phyloP scores from a whole-genome alignment of 1,140 invertebrate genomes.

The Lethocerus indicus region DNA sequence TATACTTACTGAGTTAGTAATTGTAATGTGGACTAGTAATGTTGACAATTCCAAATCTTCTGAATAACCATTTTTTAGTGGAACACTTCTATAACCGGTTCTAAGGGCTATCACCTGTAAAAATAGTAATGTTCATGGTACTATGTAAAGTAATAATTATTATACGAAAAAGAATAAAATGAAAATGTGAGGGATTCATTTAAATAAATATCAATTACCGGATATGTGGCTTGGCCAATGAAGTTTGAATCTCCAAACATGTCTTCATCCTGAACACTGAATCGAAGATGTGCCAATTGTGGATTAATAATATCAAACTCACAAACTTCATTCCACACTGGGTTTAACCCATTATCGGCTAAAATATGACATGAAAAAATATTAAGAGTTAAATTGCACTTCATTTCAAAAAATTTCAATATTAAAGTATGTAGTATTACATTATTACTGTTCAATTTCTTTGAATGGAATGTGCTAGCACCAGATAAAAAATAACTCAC shows the following conservation, averaged over 20 bases:
- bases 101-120: constrained; percentile 46
- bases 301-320: constrained; percentile 82
- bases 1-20: too few relatives aligned
- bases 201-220: constrained; percentile 40
- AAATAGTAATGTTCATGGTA: constrained; percentile 12
- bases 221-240: constrained; percentile 90
- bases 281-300: constrained; percentile 74
- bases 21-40: constrained; percentile 75
- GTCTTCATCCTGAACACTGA: constrained; percentile 92
- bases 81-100: constrained; percentile 79
- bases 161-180: too few relatives aligned
- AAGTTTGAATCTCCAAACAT: constrained; percentile 97
- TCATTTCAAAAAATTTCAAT: too few relatives aligned
- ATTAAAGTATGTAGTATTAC: too few relatives aligned
- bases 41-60: constrained; percentile 89
- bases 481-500: constrained; percentile 35
- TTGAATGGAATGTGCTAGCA: too few relatives aligned
- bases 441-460: too few relatives aligned
- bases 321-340: constrained; percentile 80
- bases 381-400: too few relatives aligned
- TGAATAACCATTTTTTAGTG: constrained; percentile 76
- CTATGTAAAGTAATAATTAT: neutral
- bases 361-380: constrained; percentile 20
- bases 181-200: too few relatives aligned
- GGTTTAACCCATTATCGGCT: constrained; percentile 96